Conservation (phyloP, 2,113 vertebrate genomes). For the Pelvicachromis taeniatus region DNA sequence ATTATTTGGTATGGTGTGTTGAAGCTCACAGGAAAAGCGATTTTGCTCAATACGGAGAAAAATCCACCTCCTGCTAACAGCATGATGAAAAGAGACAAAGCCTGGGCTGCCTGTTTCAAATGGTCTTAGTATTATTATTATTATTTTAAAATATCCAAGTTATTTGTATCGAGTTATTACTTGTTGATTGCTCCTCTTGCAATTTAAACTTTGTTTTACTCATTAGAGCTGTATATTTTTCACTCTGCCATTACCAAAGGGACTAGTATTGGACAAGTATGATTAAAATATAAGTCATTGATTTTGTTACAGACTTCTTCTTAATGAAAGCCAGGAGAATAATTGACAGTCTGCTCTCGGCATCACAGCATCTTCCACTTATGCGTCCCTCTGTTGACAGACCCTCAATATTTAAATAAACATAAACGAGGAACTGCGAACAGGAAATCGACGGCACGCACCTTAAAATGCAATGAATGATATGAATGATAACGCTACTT, state of each 20-base stretch:
- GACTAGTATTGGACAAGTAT: neutral
- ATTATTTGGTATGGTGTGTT: neutral
- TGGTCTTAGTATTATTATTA: neutral
- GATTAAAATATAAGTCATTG: conserved; percentile 47
- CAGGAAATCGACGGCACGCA: conserved; percentile 41
- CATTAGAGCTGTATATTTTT: neutral
- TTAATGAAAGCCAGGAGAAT: conserved; percentile 39
- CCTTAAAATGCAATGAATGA: conserved; percentile 16
- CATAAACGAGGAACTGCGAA: conserved; percentile 35
- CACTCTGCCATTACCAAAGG: neutral
- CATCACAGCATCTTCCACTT: conserved; percentile 16
- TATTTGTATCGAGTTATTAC: neutral
- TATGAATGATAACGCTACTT: conserved; percentile 12
- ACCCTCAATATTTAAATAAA: conserved; percentile 61
- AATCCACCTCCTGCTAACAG: neutral
- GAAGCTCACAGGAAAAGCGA: neutral
- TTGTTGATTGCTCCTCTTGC: neutral
- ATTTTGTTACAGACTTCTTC: conserved; percentile 25
- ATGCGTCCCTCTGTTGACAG: conserved; percentile 17
- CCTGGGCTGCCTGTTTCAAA: neutral
- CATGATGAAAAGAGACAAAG: neutral
- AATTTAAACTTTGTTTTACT: neutral
- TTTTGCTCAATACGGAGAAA: neutral
- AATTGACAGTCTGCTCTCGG: conserved; percentile 27
- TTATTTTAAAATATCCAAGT: neutral